Evolutionary conservation across 2,797 vertebrate genomes (phyloP), one percentile per base, ranked within the genome.

Genomic region (Onychomys leucogaster): DNA sequence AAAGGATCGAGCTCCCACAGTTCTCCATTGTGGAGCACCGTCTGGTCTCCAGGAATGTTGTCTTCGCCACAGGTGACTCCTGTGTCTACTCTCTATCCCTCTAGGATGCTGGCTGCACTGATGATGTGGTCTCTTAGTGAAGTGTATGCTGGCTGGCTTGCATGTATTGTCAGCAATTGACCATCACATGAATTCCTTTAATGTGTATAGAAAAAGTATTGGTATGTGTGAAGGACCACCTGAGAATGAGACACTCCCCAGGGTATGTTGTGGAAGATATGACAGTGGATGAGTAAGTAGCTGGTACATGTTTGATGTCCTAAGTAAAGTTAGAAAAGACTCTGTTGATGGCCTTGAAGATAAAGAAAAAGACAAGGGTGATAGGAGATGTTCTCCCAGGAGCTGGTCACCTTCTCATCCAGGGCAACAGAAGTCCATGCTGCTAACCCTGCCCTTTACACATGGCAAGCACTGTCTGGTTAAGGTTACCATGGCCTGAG

Each of bases 1-100:
- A 99, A 16, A 99, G 99, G 94, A 99, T 99, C 37, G 99, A 99
- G 97, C 99, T 99, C 94, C 99, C 99, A 32, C 99, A 99, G 98
- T 99, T 99, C 98, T 99, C 99, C 93, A 99, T 99, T 0, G 99
- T 99, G 84, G 99, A 99, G 98, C 99, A 99, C 90, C 99, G 99
- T 90, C 99, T 99, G 98, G 99, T 99, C 97, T 99, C 99, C 49
- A 99, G 99, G 98, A 99, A 99, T 92, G 99, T 99, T 93, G 99
- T 99, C 97, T 99, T 99, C 98, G 99, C 99, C 98, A 99, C 99
- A 99, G 99, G 99, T 99, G 98, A 98, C 98, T 97, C 59, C n/a
- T 67, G 34, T 4, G 4, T 89, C 49, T 2, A 0, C 90, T 90
- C 71, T 61, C 0, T 1, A 25, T 46, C 12, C 29, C 75, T 32